Evolutionary conservation across 2,113 vertebrate genomes (phyloP).

Genomic region (Nestor notabilis): DNA sequence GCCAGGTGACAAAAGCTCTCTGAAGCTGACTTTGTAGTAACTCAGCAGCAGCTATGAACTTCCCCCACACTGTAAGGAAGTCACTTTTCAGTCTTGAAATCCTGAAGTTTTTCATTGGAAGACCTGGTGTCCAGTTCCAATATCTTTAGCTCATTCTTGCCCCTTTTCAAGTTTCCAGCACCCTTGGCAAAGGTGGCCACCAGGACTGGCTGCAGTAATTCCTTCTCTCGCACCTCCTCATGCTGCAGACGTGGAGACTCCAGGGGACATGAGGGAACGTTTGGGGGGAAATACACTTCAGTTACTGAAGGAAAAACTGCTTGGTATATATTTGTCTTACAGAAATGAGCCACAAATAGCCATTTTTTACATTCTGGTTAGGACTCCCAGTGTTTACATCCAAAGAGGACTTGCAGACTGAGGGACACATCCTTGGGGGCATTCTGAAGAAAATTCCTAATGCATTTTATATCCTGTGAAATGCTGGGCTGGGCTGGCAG

Average conservation of each 20-base stretch:
- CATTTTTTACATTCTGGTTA: background rate
- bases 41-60: background rate
- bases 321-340: background rate
- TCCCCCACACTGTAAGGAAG: background rate
- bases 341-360: background rate
- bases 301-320: background rate
- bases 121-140: background rate
- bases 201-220: background rate
- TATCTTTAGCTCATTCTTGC: background rate
- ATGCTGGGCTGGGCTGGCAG: background rate
- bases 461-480: background rate
- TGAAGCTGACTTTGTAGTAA: background rate
- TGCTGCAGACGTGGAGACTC: fast-evolving
- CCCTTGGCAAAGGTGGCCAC: background rate
- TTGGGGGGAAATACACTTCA: fast-evolving
- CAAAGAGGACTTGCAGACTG: background rate
- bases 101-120: background rate
- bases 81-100: background rate
- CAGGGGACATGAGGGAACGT: background rate
- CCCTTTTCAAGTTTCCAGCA: background rate
- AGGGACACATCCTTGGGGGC: background rate
- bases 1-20: background rate
- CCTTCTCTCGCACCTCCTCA: background rate
- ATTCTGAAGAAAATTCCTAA: background rate
- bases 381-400: background rate